A percentile compares a stretch with the other conserved stretches of the same genome.
Evolutionary conservation across 35 echinoderm and acorn worm genomes (phyloP).

Genomic region (Nesometra sesokonis): DNA sequence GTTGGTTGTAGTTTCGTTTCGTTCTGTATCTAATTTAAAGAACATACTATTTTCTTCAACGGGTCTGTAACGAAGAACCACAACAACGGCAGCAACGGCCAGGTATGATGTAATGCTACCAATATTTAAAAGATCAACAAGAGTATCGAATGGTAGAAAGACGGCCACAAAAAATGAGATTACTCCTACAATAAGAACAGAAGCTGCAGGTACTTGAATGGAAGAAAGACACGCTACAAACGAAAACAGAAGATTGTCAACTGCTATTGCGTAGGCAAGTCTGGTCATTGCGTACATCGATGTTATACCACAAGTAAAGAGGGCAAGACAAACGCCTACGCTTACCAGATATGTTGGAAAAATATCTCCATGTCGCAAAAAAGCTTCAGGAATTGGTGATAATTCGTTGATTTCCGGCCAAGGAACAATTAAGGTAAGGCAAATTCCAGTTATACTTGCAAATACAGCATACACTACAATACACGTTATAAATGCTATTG

Average conservation of each 20-base stretch:
- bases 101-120: conserved; percentile 9
- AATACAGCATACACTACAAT: neutral
- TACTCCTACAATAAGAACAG: neutral
- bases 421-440: conserved; percentile 38
- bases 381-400: conserved; percentile 28
- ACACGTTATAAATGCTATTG: conserved; percentile 18
- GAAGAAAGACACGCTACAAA: conserved; percentile 1
- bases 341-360: conserved; percentile 29
- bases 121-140: conserved; percentile 37
- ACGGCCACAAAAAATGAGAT: conserved; percentile 4
- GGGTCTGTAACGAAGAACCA: conserved; percentile 28
- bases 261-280: conserved; percentile 32
- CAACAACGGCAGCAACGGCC: conserved; percentile 6
- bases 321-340: conserved; percentile 28
- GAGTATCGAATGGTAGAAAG: conserved; percentile 15
- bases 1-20: neutral
- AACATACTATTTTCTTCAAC: neutral
- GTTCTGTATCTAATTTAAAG: neutral
- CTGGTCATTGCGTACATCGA: conserved; percentile 10
- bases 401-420: conserved; percentile 6
- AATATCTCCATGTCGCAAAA: conserved; percentile 3
- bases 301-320: neutral
- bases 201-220: conserved; percentile 20
- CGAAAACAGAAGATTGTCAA: conserved; percentile 35
- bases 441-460: neutral